A percentile compares a stretch with the other conserved stretches of the same genome.
Conservation (phyloP, 2,888 invertebrate genomes). For the Doris montereyensis region DNA sequence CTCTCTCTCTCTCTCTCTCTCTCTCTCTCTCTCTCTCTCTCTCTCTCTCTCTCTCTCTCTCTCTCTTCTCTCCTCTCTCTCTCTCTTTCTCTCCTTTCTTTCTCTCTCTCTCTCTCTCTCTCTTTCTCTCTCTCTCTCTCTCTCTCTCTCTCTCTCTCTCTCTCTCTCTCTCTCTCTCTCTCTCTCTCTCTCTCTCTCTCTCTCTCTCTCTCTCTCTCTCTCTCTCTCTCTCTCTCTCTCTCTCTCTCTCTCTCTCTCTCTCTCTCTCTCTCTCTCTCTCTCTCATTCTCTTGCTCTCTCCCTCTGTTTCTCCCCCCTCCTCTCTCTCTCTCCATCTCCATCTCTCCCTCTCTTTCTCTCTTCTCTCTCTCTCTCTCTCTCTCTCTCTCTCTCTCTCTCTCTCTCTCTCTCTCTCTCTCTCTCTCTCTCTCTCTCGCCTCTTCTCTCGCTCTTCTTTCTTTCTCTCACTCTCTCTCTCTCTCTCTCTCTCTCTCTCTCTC, state of each 20-base stretch:
- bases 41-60: not conserved
- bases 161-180: not conserved
- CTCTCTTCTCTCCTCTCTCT: not conserved
- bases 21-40: not conserved
- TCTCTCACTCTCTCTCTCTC: not conserved
- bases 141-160: not conserved
- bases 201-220: slow-evolving; percentile 25
- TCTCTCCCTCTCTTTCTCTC: too few species aligned
- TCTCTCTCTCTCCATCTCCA: too few species aligned
- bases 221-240: slow-evolving; percentile 7
- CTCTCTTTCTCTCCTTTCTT: not conserved
- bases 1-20: not conserved
- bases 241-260: slow-evolving; percentile 4
- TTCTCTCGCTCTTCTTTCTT: too few species aligned
- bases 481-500: not conserved
- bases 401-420: slow-evolving; percentile 23
- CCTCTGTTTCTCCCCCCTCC: too few species aligned
- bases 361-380: too few species aligned
- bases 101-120: not conserved
- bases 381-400: not conserved
- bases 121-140: not conserved
- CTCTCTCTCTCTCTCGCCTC: too few species aligned
- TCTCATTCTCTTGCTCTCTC: too few species aligned
- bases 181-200: not conserved
- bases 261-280: not conserved